Conservation (phyloP, 35 echinoderm and acorn worm species). For the Amphiura filiformis region DNA sequence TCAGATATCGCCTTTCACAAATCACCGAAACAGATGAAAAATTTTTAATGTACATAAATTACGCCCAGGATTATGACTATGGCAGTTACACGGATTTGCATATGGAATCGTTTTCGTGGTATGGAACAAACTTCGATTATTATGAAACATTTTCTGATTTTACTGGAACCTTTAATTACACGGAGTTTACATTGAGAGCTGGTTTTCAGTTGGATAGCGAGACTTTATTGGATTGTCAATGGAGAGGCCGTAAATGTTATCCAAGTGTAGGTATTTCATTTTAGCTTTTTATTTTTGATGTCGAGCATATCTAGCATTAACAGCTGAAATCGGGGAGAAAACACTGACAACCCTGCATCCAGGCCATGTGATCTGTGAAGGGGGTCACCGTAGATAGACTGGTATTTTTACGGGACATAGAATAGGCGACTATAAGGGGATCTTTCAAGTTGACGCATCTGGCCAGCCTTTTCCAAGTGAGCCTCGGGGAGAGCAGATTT, state of each 20-base stretch:
- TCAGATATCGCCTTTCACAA: conserved; percentile 4
- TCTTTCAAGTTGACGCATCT: no score
- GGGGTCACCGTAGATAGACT: background rate
- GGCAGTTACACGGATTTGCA: background rate
- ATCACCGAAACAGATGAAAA: background rate
- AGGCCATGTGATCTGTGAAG: background rate
- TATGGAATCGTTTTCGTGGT: background rate
- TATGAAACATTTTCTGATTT: no score
- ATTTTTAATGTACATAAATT: background rate
- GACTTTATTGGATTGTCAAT: background rate
- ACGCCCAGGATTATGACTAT: background rate
- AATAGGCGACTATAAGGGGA: background rate
- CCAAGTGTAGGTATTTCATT: background rate
- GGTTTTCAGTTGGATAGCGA: background rate
- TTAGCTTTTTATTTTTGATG: background rate
- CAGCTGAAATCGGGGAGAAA: no score
- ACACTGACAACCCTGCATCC: background rate
- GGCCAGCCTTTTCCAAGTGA: no score
- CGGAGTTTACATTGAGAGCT: conserved; percentile 11
- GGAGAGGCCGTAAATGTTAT: conserved; percentile 4
- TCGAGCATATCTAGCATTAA: background rate
- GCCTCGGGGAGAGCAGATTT: no score
- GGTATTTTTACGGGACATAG: background rate
- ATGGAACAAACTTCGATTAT: background rate
- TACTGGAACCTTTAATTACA: background rate